Base-by-base conservation (phyloP, 2,797 vertebrate species). In the Anabacerthia variegaticeps region DNA sequence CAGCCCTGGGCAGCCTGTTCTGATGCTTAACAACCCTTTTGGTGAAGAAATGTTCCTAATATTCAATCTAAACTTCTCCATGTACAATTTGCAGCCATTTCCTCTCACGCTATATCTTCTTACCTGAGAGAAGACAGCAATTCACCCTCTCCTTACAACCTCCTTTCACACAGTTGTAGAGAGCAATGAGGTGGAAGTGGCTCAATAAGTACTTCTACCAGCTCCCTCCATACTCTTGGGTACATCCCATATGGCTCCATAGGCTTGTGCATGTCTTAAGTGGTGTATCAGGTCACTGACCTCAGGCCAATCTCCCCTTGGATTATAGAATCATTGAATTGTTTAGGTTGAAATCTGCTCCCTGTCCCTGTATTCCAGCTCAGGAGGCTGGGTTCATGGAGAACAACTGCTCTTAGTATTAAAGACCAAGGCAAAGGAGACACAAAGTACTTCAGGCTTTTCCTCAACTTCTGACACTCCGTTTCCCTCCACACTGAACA, bases 101-200 rank as follows among this genome's bases (percentile, higher is more conserved):
- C 34, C 44, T 59, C 44, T 48, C 27, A 26, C 41, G 18, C 12
- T 89, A 12, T 12, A 0, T 0, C 34, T 27, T 78, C 0, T 39
- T 65, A 44, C 11, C 3, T 27, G 30, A 44, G 58, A 77, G 39
- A 54, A 73, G 13, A 36, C 16, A 28, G 5, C 7, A 78, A 48
- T 30, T 11, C 61, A 13, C 19, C 19, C 46, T 5, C 19, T 49
- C 13, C 19, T 41, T 36, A 0, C 41, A 54, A 61, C 23, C 6
- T 48, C 34, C 34, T 73, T 59, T 43, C 39, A 66, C 22, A 0
- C 9, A 85, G 41, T 9, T 59, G 26, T 10, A 66, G 39, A 72
- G 32, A 11, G 44, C 8, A 15, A 2, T 36, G 41, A 54, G 9
- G 26, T 21, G 23, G 23, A 84, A 48, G 34, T 36, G 72, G 19